Conservation (phyloP, 1,140 invertebrate species). For the Sinella curviseta region DNA sequence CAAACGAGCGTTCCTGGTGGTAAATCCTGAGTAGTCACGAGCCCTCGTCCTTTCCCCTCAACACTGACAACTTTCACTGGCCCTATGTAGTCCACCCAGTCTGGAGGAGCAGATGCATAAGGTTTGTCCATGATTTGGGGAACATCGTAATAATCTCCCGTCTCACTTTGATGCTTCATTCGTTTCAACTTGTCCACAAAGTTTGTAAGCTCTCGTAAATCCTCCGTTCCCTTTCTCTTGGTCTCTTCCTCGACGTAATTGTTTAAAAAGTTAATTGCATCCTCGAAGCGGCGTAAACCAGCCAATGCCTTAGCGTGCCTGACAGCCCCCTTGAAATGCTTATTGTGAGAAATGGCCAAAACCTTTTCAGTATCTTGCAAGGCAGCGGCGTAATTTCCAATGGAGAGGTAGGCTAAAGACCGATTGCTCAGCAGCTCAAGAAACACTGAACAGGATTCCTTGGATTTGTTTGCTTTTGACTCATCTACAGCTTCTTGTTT, state of each 20-base stretch:
- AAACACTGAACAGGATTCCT: not conserved
- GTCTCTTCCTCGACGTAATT: not conserved
- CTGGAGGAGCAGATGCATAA: not conserved
- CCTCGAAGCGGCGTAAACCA: not conserved
- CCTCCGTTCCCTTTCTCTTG: not conserved
- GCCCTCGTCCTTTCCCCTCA: constrained; percentile 1
- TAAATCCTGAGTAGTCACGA: not conserved
- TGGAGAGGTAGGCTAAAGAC: not conserved
- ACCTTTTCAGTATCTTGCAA: not conserved
- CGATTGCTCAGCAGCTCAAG: constrained; percentile 18
- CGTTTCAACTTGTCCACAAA: not conserved
- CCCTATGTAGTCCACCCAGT: not conserved
- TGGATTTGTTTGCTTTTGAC: not conserved
- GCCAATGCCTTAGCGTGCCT: not conserved
- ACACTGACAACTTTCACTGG: not conserved
- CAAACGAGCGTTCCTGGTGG: not conserved
- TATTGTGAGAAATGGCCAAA: not conserved
- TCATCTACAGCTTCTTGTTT: too few species aligned
- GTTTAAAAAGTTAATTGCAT: not conserved
- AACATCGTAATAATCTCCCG: not conserved
- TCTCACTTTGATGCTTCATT: not conserved
- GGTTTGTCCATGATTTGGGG: not conserved
- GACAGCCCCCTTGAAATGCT: constrained; percentile 2
- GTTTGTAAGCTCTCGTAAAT: not conserved
- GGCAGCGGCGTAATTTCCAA: not conserved